Evolutionary conservation across 2,888 invertebrate genomes (phyloP).

Genomic region (Lymantria dispar): DNA sequence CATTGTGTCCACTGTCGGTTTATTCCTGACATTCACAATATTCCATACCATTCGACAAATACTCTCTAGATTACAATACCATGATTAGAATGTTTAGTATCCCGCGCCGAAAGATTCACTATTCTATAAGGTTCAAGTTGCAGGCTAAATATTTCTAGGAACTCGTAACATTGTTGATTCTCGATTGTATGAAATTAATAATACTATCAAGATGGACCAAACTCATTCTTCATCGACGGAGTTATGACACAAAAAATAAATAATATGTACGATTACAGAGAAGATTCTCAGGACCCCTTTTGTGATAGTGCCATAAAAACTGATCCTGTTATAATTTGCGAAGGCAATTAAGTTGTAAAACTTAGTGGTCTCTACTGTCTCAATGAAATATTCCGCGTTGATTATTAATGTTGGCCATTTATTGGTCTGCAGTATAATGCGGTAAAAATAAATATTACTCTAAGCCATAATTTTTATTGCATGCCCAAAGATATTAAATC

Average conservation of each 20-base stretch:
- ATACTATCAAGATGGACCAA: conserved; percentile 45
- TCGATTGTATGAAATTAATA: conserved; percentile 31
- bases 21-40: conserved; percentile 62
- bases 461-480: conserved; percentile 32
- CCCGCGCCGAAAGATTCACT: conserved; percentile 6
- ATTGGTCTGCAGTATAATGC: conserved; percentile 56
- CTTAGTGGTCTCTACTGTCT: conserved; percentile 66
- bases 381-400: conserved; percentile 74
- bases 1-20: conserved; percentile 52
- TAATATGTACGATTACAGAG: conserved; percentile 38
- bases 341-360: conserved; percentile 78
- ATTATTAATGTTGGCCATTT: conserved; percentile 68
- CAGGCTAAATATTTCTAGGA: not conserved
- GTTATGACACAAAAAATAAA: conserved; percentile 64
- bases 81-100: conserved; percentile 61
- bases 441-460: conserved; percentile 54
- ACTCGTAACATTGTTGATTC: not conserved
- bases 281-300: conserved; percentile 52
- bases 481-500: conserved; percentile 12
- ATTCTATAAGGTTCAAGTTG: not conserved
- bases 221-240: conserved; percentile 56
- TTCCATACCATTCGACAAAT: conserved; percentile 62
- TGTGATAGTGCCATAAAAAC: conserved; percentile 66
- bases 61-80: conserved; percentile 57
- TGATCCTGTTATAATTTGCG: conserved; percentile 75